Evolutionary conservation across 2,888 invertebrate genomes (phyloP), one percentile per base, ranked within the genome.

Genomic region (Brachylomia viminalis): DNA sequence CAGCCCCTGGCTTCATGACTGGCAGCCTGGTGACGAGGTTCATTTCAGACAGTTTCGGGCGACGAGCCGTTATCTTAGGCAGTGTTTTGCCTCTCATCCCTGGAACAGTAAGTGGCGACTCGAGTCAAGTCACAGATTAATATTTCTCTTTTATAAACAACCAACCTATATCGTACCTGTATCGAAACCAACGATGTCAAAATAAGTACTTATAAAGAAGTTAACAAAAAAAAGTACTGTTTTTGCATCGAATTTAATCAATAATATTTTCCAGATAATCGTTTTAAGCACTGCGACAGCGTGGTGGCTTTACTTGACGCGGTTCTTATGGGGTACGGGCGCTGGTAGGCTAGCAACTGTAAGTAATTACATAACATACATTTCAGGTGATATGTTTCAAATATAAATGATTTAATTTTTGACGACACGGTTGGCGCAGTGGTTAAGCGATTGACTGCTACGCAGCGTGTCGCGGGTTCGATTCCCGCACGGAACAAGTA

Each of bases 281-380:
- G 92, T 96, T 20, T 90, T 95, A 10, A 86, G 90, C 20, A 95
- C 95, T 0, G 89, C 91, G 75, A 90, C 92, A 17, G 94, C 96
- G 0, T 96, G 96, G 92, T 87, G 96, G 77, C 90, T 97, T 3
- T 97, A 94, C 81, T 77, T 94, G 0, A 93, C 96, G 20, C 93
- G 96, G 61, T 94, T 97, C 74, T 89, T 97, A 27, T 96, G 96
- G 92, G 97, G 97, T 0, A 83, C 94, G 15, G 96, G 96, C 0
- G 93, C 94, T 1, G 97, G 97, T 7, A 93, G 97, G 85, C 92
- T 94, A 59, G 84, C 90, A 13, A 94, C 93, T 54, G 96, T 96
- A 88, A 93, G 94, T 91, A 79, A 77, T 66, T 10, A 5, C 38
- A 38, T 38, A 38, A 5, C 38, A 38, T 38, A 38, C 2, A 5